Evolutionary conservation across 2,797 vertebrate species (phyloP).

Genomic region (Protosalanx chinensis): DNA sequence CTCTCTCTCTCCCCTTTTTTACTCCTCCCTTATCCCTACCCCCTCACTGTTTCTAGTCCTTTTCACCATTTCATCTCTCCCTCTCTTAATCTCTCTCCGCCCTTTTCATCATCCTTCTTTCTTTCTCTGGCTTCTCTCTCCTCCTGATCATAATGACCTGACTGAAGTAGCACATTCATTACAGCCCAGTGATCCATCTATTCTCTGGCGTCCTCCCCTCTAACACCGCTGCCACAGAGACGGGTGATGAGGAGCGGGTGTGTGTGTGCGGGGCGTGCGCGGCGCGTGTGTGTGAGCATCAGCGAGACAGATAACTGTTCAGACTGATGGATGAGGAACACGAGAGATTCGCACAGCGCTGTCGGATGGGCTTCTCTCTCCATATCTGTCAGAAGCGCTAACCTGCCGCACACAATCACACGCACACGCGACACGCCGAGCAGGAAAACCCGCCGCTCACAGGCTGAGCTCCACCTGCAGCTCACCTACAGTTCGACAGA

Average conservation of each 20-base stretch:
- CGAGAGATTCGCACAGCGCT: conserved; percentile 25
- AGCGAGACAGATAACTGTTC: conserved; percentile 19
- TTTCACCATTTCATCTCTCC: too few relatives aligned
- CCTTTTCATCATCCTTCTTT: conserved; percentile 9
- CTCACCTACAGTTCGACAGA: too few relatives aligned
- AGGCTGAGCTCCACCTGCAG: too few relatives aligned
- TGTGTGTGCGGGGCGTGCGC: neutral
- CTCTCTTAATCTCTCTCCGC: conserved; percentile 1
- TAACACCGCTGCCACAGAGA: neutral
- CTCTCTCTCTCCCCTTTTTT: conserved; percentile 4
- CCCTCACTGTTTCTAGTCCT: too few relatives aligned
- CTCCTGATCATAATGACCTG: neutral
- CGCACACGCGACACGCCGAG: too few relatives aligned
- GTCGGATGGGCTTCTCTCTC: conserved; percentile 5
- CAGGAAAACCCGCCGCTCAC: too few relatives aligned
- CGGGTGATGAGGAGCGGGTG: conserved; percentile 4
- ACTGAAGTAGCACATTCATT: conserved; percentile 19
- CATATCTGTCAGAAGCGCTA: conserved; percentile 27
- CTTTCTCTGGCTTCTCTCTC: neutral
- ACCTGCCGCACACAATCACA: neutral
- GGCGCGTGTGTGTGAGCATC: neutral
- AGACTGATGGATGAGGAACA: conserved; percentile 36
- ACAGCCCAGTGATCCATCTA: conserved; percentile 25
- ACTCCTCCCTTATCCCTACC: neutral
- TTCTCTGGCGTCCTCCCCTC: conserved; percentile 18